Evolutionary conservation across 2,113 vertebrate species (phyloP).

Genomic region (Alligator mississippiensis): DNA sequence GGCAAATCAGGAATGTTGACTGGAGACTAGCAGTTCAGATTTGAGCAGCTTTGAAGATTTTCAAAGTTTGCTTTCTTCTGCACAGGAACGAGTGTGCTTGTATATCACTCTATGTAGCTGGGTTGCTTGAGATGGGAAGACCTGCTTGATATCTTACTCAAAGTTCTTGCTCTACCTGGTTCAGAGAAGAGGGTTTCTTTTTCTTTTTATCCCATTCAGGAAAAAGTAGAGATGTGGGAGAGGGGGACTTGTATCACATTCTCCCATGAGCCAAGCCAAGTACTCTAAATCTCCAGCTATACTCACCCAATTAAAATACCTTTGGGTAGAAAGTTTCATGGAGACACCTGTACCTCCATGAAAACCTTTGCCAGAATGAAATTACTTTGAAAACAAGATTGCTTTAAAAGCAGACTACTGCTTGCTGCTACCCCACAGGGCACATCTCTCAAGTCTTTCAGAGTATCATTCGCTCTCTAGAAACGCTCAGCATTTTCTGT

Average conservation of each 20-base stretch:
- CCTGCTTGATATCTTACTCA: no score
- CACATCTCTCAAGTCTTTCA: background rate
- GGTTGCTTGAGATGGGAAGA: no score
- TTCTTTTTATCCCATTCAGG: no score
- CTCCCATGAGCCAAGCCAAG: background rate
- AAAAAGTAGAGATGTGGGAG: no score
- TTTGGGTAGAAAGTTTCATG: background rate
- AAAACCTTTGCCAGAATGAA: background rate
- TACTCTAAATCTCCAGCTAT: background rate
- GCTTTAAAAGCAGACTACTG: accelerated
- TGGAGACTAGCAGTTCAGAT: background rate
- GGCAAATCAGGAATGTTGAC: background rate
- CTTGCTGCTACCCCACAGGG: background rate
- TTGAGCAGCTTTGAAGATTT: background rate
- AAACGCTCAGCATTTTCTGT: background rate
- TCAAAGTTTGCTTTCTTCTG: background rate
- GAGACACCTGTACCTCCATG: background rate
- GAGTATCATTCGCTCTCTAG: background rate
- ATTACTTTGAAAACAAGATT: background rate
- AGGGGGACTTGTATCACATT: background rate
- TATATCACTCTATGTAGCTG: background rate
- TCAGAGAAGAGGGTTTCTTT: no score
- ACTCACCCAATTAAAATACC: background rate
- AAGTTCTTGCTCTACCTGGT: no score
- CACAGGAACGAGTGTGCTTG: background rate